Percentiles rank a stretch among this genome's conserved stretches.
These are phyloP conservation scores for Anodontia alba DNA, from an alignment of 2,888 invertebrate genomes.

Conservation along the genomic window DNA sequence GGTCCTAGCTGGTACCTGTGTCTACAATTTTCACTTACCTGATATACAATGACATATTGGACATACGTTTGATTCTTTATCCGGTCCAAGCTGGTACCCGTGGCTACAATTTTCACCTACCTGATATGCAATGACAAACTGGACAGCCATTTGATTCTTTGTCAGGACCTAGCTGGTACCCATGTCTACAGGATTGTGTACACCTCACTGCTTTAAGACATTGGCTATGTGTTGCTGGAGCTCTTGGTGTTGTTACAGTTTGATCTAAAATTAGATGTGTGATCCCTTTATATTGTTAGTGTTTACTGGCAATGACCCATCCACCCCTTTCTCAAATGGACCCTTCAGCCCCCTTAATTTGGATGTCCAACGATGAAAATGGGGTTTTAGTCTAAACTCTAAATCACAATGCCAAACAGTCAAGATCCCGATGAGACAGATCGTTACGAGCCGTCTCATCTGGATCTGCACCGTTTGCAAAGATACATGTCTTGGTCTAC, in stretches of 20 bases:
- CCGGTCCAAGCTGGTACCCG: constrained; percentile 34
- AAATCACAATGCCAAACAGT: too few species aligned
- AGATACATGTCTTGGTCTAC: too few species aligned
- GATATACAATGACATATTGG: constrained; percentile 37
- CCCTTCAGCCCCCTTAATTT: too few species aligned
- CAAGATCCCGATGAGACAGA: too few species aligned
- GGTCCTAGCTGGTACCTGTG: constrained; percentile 31
- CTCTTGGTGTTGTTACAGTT: background rate
- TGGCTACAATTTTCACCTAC: background rate
- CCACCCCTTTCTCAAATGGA: too few species aligned
- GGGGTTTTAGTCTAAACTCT: too few species aligned
- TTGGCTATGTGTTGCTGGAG: background rate
- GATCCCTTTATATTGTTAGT: too few species aligned
- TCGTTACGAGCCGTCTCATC: too few species aligned
- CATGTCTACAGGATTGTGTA: background rate
- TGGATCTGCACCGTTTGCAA: too few species aligned
- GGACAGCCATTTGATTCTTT: constrained; percentile 42
- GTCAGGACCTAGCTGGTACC: constrained; percentile 36
- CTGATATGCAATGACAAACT: constrained; percentile 32
- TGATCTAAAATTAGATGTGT: background rate
- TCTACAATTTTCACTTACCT: background rate
- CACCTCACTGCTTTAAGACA: background rate
- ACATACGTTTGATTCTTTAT: constrained; percentile 38
- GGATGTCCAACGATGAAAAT: too few species aligned
- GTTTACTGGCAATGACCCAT: too few species aligned